Conservation (phyloP, 2,797 vertebrate species). For the Falco columbarius region DNA sequence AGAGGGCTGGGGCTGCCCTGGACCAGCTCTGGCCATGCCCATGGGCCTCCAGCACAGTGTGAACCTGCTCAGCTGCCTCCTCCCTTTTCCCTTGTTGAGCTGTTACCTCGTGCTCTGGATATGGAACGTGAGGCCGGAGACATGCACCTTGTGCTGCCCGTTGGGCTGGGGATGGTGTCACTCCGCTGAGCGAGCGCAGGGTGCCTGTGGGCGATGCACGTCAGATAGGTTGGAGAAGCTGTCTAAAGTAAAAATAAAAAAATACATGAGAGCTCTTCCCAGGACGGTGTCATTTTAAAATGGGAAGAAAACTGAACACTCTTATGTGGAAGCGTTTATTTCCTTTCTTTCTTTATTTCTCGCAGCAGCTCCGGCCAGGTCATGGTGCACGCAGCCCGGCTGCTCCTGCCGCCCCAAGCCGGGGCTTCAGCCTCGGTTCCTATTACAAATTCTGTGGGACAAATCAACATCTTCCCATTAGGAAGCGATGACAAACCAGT, state of each 20-base stretch:
- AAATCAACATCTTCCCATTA: slow-evolving; percentile 65
- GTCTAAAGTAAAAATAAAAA: not conserved
- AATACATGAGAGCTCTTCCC: not conserved
- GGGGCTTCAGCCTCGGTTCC: not conserved
- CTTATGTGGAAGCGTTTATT: not conserved
- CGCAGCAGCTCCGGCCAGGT: not conserved
- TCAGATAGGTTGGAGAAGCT: not conserved
- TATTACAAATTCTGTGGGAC: slow-evolving; percentile 38
- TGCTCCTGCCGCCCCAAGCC: fast-evolving
- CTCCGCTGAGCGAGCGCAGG: fast-evolving
- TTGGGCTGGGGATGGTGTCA: fast-evolving
- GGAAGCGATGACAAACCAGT: slow-evolving; percentile 72
- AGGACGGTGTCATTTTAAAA: not conserved
- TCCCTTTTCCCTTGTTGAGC: not conserved
- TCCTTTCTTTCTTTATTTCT: not conserved
- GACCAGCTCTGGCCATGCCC: not conserved
- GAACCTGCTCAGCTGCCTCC: fast-evolving
- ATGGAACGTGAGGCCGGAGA: not conserved
- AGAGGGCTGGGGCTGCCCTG: not conserved
- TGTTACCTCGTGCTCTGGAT: too few relatives aligned
- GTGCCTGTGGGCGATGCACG: fast-evolving
- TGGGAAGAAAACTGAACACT: not conserved
- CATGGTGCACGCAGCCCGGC: fast-evolving
- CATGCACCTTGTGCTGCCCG: not conserved
- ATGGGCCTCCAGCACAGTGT: fast-evolving